A percentile compares a stretch with the other conserved stretches of the same genome.
Evolutionary conservation across 2,888 invertebrate genomes (phyloP).

Genomic region (Latrodectus hesperus): DNA sequence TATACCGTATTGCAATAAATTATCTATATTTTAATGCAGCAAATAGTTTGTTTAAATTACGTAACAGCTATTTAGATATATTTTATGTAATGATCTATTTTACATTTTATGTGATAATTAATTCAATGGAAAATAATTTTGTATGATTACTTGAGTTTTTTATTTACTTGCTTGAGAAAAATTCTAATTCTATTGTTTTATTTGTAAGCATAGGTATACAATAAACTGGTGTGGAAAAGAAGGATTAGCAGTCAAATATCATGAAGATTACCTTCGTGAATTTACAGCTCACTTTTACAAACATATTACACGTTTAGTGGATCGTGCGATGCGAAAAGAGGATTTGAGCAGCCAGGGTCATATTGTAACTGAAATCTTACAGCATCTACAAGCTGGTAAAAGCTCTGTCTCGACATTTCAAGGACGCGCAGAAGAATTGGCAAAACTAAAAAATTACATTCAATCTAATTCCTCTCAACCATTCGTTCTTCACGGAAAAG

Average conservation of each 20-base stretch:
- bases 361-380: slow-evolving; percentile 93
- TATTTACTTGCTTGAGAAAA: too few species aligned
- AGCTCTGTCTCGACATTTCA: slow-evolving; percentile 95
- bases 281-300: slow-evolving; percentile 96
- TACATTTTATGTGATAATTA: too few species aligned
- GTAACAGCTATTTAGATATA: too few species aligned
- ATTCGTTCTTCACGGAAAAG: slow-evolving; percentile 92
- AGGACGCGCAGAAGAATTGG: slow-evolving; percentile 90
- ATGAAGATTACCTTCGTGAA: slow-evolving; percentile 93
- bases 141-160: too few species aligned
- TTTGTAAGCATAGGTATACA: slow-evolving; percentile 81
- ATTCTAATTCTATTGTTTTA: too few species aligned
- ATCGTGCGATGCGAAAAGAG: slow-evolving; percentile 95
- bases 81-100: too few species aligned
- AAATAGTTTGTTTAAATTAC: too few species aligned
- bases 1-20: too few species aligned
- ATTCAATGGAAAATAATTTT: too few species aligned
- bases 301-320: slow-evolving; percentile 92
- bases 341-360: slow-evolving; percentile 94
- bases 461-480: slow-evolving; percentile 87
- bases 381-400: slow-evolving; percentile 95
- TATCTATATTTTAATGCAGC: too few species aligned
- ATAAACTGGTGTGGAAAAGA: slow-evolving; percentile 98
- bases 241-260: slow-evolving; percentile 92
- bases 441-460: slow-evolving; percentile 88